Evolutionary conservation across 2,888 invertebrate genomes (phyloP), one percentile per base, ranked within the genome.

Genomic region (Euspilapteryx auroguttella): DNA sequence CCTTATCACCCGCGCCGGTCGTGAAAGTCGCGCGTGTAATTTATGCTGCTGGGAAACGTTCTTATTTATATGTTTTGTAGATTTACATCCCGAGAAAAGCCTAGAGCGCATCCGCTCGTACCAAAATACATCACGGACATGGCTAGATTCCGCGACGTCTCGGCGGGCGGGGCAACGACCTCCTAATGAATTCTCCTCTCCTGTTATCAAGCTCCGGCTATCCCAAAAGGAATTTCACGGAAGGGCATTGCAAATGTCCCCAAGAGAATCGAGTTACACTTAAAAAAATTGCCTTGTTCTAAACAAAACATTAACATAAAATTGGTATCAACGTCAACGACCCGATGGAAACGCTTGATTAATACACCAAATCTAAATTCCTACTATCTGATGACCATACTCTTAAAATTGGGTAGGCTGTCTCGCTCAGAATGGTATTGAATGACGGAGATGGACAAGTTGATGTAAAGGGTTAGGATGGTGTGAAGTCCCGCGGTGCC

Each of bases 401-500:
- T 24, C 24, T 8, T 12, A 17, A 6, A 17, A 5, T 17, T 17
- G 17, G 5, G 17, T 17, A 17, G 8, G 8, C 5, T 8, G 8
- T 17, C 17, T 6, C 5, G 5, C 8, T 5, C 5, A 17, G 5
- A 8, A 17, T 8, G 5, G 5, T 17, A 8, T 17, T 17, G 17
- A 17, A 17, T 6, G 17, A 17, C 17, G 17, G n/a, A n/a, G 5
- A 8, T 17, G 17, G 17, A 6, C 17, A 5, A 8, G 17, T 17
- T 8, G 17, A 17, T 17, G 17, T 17, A 17, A 17, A 17, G 17
- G 17, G 17, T 17, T 17, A 5, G 39, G 45, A 49, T 63, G 62
- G 73, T 73, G 73, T 73, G 71, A 73, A 73, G 69, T 73, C 73
- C 73, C 52, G 73, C 49, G 63, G 73, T 58, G 71, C 52, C 68